These are phyloP conservation scores for Sebastiscus tertius DNA, from an alignment of 2,797 vertebrate genomes.

Conservation along the genomic window DNA sequence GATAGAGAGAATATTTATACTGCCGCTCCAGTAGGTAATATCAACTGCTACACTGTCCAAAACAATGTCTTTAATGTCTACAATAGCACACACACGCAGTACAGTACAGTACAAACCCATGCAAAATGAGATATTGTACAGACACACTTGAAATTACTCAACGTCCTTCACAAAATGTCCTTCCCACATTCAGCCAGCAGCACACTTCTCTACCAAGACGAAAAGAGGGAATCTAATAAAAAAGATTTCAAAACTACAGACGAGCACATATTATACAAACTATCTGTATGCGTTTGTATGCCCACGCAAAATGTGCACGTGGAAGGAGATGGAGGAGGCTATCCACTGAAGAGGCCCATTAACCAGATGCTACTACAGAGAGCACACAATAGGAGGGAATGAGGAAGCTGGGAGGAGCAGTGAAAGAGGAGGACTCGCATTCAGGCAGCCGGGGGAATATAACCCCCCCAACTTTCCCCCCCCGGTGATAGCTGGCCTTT, in stretches of 20 bases:
- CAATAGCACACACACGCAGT: not conserved
- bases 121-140: not conserved
- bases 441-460: conserved; percentile 43
- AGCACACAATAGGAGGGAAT: conserved; percentile 63
- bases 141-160: not conserved
- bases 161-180: conserved; percentile 6
- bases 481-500: conserved; percentile 53
- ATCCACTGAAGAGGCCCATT: conserved; percentile 63
- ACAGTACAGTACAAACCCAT: not conserved
- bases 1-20: not conserved
- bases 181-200: conserved; percentile 36
- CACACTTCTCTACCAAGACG: not conserved
- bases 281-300: not conserved
- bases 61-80: conserved; percentile 6
- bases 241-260: not conserved
- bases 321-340: conserved; percentile 51
- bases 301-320: conserved; percentile 7
- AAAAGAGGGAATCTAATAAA: not conserved
- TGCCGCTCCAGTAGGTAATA: not conserved
- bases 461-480: not conserved
- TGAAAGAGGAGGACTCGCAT: conserved; percentile 49
- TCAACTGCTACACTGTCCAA: not conserved
- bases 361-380: conserved; percentile 70
- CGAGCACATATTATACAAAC: not conserved
- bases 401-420: conserved; percentile 38